These are phyloP conservation scores for Hycleus cichorii DNA, from an alignment of 1,140 invertebrate species.

Conservation along the genomic window DNA sequence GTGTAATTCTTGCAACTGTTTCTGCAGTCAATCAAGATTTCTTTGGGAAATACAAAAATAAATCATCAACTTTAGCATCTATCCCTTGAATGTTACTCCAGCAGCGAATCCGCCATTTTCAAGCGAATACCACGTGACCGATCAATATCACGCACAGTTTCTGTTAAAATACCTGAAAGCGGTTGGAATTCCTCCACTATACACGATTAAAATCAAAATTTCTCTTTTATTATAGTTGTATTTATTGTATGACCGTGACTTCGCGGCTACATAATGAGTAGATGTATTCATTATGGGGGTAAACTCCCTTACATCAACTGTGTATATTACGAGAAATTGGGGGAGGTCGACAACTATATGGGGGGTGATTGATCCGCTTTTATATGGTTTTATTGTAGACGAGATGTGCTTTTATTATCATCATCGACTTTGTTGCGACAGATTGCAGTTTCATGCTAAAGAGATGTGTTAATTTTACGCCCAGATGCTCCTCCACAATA, in stretches of 20 bases:
- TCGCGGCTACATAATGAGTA: constrained; percentile 33
- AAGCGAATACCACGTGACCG: not conserved
- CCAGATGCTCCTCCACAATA: constrained; percentile 2
- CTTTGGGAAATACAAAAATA: too few species aligned
- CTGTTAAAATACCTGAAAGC: too few species aligned
- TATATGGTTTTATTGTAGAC: constrained; percentile 34
- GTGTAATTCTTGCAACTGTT: too few species aligned
- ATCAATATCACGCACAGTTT: constrained; percentile 1
- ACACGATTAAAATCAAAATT: too few species aligned
- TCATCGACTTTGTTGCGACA: constrained; percentile 21
- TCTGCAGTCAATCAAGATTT: too few species aligned
- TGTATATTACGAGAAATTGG: not conserved
- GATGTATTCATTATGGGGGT: constrained; percentile 33
- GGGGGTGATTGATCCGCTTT: constrained; percentile 30
- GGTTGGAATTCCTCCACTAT: too few species aligned
- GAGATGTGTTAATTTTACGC: constrained; percentile 24
- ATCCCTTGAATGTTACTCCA: too few species aligned
- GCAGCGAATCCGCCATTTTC: too few species aligned
- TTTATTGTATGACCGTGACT: constrained; percentile 23
- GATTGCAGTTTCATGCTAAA: constrained; percentile 25
- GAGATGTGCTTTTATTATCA: constrained; percentile 34
- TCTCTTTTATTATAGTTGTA: not conserved
- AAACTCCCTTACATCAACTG: constrained; percentile 25
- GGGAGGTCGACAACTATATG: too few species aligned
- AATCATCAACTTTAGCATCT: too few species aligned